These are phyloP conservation scores for Toxonevra muliebris DNA, from an alignment of 2,888 invertebrate species.

Conservation along the genomic window DNA sequence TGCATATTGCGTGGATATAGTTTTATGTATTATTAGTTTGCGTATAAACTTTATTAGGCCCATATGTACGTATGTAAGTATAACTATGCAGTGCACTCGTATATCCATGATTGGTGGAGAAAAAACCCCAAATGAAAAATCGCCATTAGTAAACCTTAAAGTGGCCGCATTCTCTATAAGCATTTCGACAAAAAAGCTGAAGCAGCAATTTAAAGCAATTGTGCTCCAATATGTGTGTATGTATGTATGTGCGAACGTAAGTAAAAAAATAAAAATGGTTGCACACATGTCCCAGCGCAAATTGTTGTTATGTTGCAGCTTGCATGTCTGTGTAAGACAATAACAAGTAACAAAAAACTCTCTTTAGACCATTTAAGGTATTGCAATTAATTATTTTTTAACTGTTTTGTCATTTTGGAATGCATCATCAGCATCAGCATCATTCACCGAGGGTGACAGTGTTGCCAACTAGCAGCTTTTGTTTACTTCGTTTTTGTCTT, in stretches of 20 bases:
- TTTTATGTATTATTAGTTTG: too few relatives aligned
- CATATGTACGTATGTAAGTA: too few relatives aligned
- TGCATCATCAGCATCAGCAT: conserved; percentile 40
- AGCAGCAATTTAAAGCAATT: too few relatives aligned
- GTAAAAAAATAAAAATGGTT: conserved; percentile 52
- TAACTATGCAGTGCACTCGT: too few relatives aligned
- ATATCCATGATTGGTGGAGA: too few relatives aligned
- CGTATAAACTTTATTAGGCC: too few relatives aligned
- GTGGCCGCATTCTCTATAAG: too few relatives aligned
- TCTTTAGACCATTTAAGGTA: conserved; percentile 64
- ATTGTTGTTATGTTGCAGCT: conserved; percentile 45
- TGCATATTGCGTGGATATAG: too few relatives aligned
- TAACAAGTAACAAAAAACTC: conserved; percentile 35
- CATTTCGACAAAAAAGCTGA: too few relatives aligned
- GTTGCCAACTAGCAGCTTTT: conserved; percentile 48
- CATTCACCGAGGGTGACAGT: not conserved
- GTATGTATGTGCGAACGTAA: not conserved
- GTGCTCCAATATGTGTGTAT: conserved; percentile 20
- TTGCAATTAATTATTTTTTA: conserved; percentile 67
- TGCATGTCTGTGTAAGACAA: conserved; percentile 28
- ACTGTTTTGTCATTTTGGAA: conserved; percentile 65
- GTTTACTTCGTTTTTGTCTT: conserved; percentile 41
- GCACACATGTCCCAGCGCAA: conserved; percentile 50
- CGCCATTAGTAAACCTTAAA: too few relatives aligned
- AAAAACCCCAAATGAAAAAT: too few relatives aligned